Percentiles rank a stretch among this genome's conserved stretches.
phyloP scores from a whole-genome alignment of 2,888 invertebrate species.

The Eremobia ochroleuca region DNA sequence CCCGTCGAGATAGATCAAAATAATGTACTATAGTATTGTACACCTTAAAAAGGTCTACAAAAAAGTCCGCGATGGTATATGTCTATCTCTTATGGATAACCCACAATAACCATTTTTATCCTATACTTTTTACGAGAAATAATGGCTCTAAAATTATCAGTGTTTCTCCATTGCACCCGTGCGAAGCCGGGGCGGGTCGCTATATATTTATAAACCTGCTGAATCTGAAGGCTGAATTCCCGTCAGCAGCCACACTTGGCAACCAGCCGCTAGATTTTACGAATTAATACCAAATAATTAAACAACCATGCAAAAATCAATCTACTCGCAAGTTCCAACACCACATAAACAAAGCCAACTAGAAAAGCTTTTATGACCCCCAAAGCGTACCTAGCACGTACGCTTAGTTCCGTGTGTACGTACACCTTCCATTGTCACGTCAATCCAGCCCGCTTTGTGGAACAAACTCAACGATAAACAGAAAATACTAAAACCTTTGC shows the following conservation, averaged over 20 bases:
- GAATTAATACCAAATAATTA: conserved; percentile 20
- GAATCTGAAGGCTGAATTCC: too few species aligned
- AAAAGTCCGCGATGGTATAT: too few species aligned
- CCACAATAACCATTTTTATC: too few species aligned
- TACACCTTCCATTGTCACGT: conserved; percentile 41
- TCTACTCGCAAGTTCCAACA: neutral
- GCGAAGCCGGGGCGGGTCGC: too few species aligned
- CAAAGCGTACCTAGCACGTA: conserved; percentile 18
- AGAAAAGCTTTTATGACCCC: conserved; percentile 12
- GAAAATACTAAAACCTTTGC: conserved; percentile 41
- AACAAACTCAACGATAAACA: conserved; percentile 33
- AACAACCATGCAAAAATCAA: conserved; percentile 20
- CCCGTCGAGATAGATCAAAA: too few species aligned
- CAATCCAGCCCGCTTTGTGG: conserved; percentile 36
- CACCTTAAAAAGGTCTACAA: too few species aligned
- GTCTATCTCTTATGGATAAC: too few species aligned
- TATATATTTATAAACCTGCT: too few species aligned
- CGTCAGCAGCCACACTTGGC: neutral
- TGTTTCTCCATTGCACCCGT: too few species aligned
- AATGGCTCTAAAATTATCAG: too few species aligned
- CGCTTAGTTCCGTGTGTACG: conserved; percentile 3
- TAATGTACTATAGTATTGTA: too few species aligned
- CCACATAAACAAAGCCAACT: conserved; percentile 18
- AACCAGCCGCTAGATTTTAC: neutral
- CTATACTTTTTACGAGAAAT: too few species aligned